Base-by-base conservation (phyloP, 1,140 invertebrate genomes). In the Gerris buenoi region DNA sequence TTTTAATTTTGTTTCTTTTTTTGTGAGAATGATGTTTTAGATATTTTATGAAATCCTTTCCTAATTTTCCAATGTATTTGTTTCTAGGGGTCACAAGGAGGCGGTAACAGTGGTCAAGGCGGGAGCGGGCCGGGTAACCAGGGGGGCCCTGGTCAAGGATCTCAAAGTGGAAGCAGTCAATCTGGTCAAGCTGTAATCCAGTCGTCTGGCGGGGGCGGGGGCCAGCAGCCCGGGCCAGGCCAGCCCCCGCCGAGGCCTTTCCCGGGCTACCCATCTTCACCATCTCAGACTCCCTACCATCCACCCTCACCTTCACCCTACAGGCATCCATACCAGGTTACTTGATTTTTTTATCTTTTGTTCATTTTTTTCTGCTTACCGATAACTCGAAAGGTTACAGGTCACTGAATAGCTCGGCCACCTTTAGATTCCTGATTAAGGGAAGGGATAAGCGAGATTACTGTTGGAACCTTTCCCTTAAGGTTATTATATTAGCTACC, bases 281-380 rank as follows among this genome's bases (percentile, higher is more conserved):
- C 69, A 2, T 64, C 67, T 0, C 70, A 70, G 26, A 63, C 64
- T 23, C 67, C 65, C 14, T 28, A 60, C 1, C 70, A 67, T 26
- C 68, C 72, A 18, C 69, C 69, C 1, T 70, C 72, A 18, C 69
- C 69, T 2, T 70, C 71, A 62, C 65, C 68, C 18, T 69, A 69
- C 65, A 61, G 68, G 62, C 65, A 69, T 27, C 65, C 68, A 0
- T 69, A 69, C 56, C 68, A 69, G 68, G 68, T 69, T 56, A 61
- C 15, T 65, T 18, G n/a, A 2, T 28, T 28, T 28, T 29, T 2
- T n/a, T n/a, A 15, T 23, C 15, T 62, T 62, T 23, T n/a, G 25
- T 15, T 62, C 27, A 62, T 62, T 62, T 22, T 27, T 62, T 25
- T n/a, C n/a, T n/a, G n/a, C n/a, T n/a, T n/a, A n/a, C n/a, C n/a